Conservation (phyloP, 2,797 vertebrate species). For the Leucoraja ocellata region DNA sequence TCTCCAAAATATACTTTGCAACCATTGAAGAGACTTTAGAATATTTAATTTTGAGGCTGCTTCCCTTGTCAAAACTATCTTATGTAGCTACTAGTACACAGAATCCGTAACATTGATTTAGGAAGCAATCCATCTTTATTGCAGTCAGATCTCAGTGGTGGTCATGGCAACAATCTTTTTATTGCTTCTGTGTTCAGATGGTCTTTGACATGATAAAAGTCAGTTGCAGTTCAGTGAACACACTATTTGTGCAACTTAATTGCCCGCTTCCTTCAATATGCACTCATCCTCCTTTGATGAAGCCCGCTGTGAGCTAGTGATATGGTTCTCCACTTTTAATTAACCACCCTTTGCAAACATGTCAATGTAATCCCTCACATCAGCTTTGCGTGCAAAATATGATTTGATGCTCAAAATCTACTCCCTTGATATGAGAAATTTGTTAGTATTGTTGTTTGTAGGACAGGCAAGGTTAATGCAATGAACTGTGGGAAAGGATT, state of each 20-base stretch:
- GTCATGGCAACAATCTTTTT: slow-evolving; percentile 70
- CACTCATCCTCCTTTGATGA: slow-evolving; percentile 76
- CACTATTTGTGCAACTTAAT: slow-evolving; percentile 78
- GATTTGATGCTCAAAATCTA: slow-evolving; percentile 49
- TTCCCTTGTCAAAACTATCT: slow-evolving; percentile 11
- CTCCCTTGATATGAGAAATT: slow-evolving; percentile 52
- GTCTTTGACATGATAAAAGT: slow-evolving; percentile 77
- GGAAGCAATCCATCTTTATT: slow-evolving; percentile 93
- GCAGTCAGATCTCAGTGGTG: slow-evolving; percentile 78
- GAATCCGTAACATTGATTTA: slow-evolving; percentile 49
- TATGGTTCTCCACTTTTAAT: slow-evolving; percentile 66
- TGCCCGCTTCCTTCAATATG: slow-evolving; percentile 79
- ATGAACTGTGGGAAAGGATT: neutral
- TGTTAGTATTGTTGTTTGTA: slow-evolving; percentile 41
- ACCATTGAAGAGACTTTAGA: slow-evolving; percentile 3
- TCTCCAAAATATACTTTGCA: neutral
- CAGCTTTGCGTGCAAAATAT: slow-evolving; percentile 59
- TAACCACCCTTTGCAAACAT: slow-evolving; percentile 68
- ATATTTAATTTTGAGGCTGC: slow-evolving; percentile 9
- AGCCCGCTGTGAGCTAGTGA: slow-evolving; percentile 64
- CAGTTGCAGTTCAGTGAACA: slow-evolving; percentile 70
- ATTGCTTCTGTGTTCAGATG: slow-evolving; percentile 70
- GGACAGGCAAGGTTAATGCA: neutral
- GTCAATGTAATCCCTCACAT: slow-evolving; percentile 65
- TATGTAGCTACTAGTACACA: neutral